Base-by-base conservation (phyloP, 92 coral and sea anemone species). In the Phenganax marumi region DNA sequence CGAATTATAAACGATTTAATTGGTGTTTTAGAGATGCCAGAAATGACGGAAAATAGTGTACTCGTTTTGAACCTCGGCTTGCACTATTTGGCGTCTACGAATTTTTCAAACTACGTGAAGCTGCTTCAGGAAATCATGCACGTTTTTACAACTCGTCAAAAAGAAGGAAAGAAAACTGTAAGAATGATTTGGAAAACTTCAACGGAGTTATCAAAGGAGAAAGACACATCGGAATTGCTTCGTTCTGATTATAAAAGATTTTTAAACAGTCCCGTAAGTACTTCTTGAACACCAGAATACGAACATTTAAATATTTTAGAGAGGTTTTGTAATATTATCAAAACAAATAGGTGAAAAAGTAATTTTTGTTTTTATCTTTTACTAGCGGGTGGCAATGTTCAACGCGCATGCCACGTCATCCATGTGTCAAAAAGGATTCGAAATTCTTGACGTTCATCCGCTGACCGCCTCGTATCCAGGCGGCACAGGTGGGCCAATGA, bases 401-500 rank as follows among this genome's bases (percentile, higher is more conserved):
- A 95, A 95, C 46, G 87, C 98, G 23, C 81, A 75, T 53, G 90
- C 98, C 10, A 91, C 97, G 33, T 75, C 86, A 74, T 82, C 85
- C 23, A 92, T 92, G 97, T 95, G 98, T 64, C 74, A 64, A 12
- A 90, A 92, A 26, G 97, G 97, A n/a, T 79, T 90, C 72, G 97
- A 92, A 82, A 88, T 95, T 60, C 84, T 95, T 46, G 98, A 95
- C 84, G 90, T 95, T 17, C 91, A 87, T 68, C 97, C 96, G 21
- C 87, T 95, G 55, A 95, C 98, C 51, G 89, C 92, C 73, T 88
- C 93, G 17, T 95, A 87, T 73, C 97, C 98, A 48, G 75, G 75
- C 19, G 98, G 98, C 66, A 91, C 98, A 68, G 98, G 98, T 14
- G 98, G 98, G 52, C 97, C 97, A 19, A 89, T 89, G 18, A 90